These are phyloP conservation scores for Carollia perspicillata DNA, from an alignment of 2,113 vertebrate genomes.

Conservation along the genomic window DNA sequence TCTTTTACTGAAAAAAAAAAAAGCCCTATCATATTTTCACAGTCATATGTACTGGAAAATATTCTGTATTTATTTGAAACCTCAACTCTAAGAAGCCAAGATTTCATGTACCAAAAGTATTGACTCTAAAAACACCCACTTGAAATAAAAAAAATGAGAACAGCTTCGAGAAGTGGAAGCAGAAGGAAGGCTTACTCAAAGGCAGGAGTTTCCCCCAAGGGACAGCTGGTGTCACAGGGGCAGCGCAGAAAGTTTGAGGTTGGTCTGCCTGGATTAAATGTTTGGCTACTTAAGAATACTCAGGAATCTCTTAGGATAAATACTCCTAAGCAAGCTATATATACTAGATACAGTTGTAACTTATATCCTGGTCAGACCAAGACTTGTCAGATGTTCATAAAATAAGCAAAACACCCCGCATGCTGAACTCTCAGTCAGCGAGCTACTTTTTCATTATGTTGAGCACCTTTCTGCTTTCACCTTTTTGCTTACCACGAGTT, in stretches of 20 bases:
- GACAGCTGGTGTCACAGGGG: background rate
- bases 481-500: background rate
- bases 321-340: background rate
- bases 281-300: background rate
- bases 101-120: background rate
- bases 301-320: background rate
- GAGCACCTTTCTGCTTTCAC: background rate
- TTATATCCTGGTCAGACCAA: background rate
- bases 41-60: background rate
- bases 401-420: background rate
- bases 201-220: background rate
- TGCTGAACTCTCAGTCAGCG: background rate
- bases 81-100: background rate
- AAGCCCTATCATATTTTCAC: background rate
- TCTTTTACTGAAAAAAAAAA: background rate
- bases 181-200: background rate
- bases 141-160: background rate
- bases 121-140: background rate
- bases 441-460: background rate
- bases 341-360: background rate
- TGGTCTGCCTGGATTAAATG: background rate
- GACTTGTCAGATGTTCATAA: background rate
- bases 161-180: background rate
- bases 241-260: background rate
- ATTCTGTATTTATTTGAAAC: constrained; percentile 12